These are phyloP conservation scores for Limosa lapponica DNA, from an alignment of 2,797 vertebrate genomes.

Conservation along the genomic window DNA sequence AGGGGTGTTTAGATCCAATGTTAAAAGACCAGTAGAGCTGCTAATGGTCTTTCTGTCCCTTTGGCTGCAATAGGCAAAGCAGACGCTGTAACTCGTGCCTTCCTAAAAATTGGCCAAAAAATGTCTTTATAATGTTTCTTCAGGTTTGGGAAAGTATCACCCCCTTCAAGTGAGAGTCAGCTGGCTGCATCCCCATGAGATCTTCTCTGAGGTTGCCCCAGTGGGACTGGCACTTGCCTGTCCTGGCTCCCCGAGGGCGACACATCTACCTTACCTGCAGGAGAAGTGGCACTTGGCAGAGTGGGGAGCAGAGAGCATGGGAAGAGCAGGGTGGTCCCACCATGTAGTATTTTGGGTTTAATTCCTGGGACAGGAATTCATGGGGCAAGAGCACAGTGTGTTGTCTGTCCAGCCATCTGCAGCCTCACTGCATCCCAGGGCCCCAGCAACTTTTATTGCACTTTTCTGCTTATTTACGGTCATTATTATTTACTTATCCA, in stretches of 20 bases:
- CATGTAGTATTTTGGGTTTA: fast-evolving
- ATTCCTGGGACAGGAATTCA: not conserved
- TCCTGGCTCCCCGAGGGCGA: not conserved
- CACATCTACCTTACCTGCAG: not conserved
- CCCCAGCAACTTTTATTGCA: not conserved
- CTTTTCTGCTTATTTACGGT: not conserved
- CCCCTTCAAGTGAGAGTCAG: fast-evolving
- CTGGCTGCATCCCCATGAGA: not conserved
- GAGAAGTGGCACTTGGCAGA: not conserved
- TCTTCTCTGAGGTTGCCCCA: not conserved
- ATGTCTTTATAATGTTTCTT: not conserved
- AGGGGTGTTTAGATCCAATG: not conserved
- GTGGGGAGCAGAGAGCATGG: not conserved
- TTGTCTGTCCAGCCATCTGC: not conserved
- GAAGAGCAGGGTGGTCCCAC: fast-evolving
- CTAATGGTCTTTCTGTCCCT: constrained; percentile 2
- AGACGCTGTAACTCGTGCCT: not conserved
- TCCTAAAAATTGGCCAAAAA: not conserved
- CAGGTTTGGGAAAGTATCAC: not conserved
- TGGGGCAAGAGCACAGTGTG: not conserved
- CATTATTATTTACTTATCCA: not conserved
- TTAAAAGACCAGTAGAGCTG: not conserved
- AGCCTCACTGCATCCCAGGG: not conserved
- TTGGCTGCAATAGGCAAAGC: not conserved
- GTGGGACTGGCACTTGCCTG: fast-evolving